A percentile compares a stretch with the other conserved stretches of the same genome.
Conservation (phyloP, 2,888 invertebrate species). For the Drosophila suboccidentalis region DNA sequence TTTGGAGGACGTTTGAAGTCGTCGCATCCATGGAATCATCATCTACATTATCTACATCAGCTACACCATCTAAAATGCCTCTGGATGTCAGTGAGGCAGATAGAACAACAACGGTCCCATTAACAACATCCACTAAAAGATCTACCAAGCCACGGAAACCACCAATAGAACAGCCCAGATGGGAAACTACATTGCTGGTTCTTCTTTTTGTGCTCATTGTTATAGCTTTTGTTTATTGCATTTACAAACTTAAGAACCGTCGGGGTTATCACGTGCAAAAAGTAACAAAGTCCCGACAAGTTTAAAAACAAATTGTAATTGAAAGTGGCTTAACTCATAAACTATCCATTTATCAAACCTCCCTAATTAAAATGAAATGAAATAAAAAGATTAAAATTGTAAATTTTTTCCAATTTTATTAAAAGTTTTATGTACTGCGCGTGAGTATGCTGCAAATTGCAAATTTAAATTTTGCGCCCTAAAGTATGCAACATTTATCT, state of each 20-base stretch:
- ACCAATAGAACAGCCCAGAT: neutral
- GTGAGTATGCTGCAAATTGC: slow-evolving; percentile 5
- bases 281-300: neutral
- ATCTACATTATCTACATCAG: neutral
- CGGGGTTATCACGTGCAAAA: slow-evolving; percentile 13
- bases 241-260: slow-evolving; percentile 5
- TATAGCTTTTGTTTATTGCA: neutral
- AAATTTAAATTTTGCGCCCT: neutral
- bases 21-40: neutral
- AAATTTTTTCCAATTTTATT: neutral
- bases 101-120: neutral
- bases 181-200: neutral
- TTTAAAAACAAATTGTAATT: neutral
- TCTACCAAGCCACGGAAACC: neutral
- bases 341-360: neutral
- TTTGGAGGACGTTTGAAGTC: neutral
- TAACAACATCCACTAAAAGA: neutral
- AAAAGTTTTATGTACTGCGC: neutral
- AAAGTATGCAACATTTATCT: slow-evolving; percentile 24
- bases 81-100: neutral
- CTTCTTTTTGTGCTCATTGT: neutral
- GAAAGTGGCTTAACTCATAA: neutral
- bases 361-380: no score
- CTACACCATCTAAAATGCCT: neutral
- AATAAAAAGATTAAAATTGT: neutral